Evolutionary conservation across 1,140 invertebrate species (phyloP).

Genomic region (Muscidifurax raptorellus): DNA sequence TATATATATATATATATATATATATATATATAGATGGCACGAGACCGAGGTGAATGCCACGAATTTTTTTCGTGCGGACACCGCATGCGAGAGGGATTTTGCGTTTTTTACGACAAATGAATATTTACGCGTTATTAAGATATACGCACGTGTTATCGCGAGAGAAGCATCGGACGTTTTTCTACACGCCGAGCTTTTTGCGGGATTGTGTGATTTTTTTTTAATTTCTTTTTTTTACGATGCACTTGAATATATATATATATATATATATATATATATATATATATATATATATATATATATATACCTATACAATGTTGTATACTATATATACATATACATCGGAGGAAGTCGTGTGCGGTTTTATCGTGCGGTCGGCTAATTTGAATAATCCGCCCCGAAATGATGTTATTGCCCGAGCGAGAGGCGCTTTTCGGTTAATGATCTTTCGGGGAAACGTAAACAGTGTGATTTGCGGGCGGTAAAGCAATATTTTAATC

Average conservation of each 20-base stretch:
- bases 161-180: neutral
- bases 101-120: slow-evolving; percentile 14
- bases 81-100: neutral
- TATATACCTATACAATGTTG: slow-evolving; percentile 2
- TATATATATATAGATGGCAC: slow-evolving; percentile 12
- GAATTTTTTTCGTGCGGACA: slow-evolving; percentile 35
- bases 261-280: neutral
- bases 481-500: neutral
- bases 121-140: slow-evolving; percentile 44
- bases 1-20: slow-evolving; percentile 17
- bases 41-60: slow-evolving; percentile 15
- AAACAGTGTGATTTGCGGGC: neutral
- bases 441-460: neutral
- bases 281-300: neutral
- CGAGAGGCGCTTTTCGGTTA: neutral
- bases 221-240: neutral
- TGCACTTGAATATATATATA: neutral
- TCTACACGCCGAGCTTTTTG: neutral
- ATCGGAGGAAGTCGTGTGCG: neutral
- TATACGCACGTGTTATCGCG: slow-evolving; percentile 31
- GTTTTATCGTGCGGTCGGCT: neutral
- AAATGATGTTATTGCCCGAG: slow-evolving; percentile 3
- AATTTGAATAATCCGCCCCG: slow-evolving; percentile 8
- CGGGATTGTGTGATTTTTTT: neutral
- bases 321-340: neutral